Evolutionary conservation across 2,888 invertebrate genomes (phyloP), one percentile per base, ranked within the genome.

Genomic region (Embidobia sp.): DNA sequence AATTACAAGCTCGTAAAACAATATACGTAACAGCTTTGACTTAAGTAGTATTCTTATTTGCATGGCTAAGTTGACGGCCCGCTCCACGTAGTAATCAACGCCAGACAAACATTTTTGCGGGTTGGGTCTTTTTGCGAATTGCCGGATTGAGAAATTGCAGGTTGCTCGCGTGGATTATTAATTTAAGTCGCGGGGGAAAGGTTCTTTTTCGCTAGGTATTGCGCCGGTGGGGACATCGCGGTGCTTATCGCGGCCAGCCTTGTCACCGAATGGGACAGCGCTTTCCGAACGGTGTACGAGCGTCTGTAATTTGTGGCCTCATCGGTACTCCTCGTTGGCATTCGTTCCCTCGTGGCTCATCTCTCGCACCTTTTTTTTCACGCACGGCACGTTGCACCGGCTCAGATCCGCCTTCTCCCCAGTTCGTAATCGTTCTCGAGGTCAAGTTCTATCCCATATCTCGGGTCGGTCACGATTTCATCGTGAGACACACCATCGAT

Each of bases 221-320:
- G 72, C 22, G 63, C 72, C 73, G 61, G 46, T 46, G 53, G 57
- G 72, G 70, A 69, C 55, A 46, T 19, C 19, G 18, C 19, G 35
- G 26, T 13, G n/a, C 33, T 75, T 67, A 46, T 19, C 19, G 18
- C 19, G 35, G 26, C 10, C n/a, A 27, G 73, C 64, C 85, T 83
- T 87, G 88, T 88, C 88, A 86, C 87, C 86, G 83, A 51, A 64
- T 72, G 67, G 79, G 83, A 84, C 82, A 82, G 78, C 61, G 35
- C 7, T 78, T 80, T 70, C 67, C 79, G 80, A 79, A 83, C 82
- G 77, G 74, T 69, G 67, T 35, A 19, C 80, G 83, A 85, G 85
- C 85, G 83, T 79, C 87, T 88, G 85, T 88, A 87, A 88, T 88
- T 89, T 88, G 88, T 82, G 83, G 83, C 83, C 83, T 78, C 64